Base-by-base conservation (phyloP, 92 coral and sea anemone genomes). In the Phenganax subtilis region DNA sequence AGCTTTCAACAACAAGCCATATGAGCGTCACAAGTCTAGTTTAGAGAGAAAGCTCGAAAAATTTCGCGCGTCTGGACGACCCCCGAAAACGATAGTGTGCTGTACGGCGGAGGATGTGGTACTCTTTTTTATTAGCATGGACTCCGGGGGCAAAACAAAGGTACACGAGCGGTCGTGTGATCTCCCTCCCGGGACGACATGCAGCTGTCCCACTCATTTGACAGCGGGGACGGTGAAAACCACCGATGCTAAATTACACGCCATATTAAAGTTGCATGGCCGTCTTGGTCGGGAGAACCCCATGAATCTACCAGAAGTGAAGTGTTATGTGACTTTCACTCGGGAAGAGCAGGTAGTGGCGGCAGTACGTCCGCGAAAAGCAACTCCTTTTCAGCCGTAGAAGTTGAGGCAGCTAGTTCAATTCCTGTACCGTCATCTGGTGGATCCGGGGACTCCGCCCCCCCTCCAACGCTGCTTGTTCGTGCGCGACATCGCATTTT, bases 71-170 rank as follows among this genome's bases (percentile, higher is more conserved):
- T 71, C 85, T 17, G 9, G 72, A 30, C 71, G 73, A 11, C 83
- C 80, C 25, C 70, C 76, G 2, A 79, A 59, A 20, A 52, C 57
- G 7, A 10, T 86, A 14, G 77, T 79, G 11, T 83, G 73, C 27
- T 85, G 86, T 47, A 85, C 91, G 3, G 84, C 85, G 58, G 89
- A 85, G 57, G 91, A 85, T 72, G 75, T 88, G 12, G 81, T 85
- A 7, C 77, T 85, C 55, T 88, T 88, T 55, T 83, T 83, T 29
- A 80, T 88, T 59, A 31, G 72, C 64, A 75, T 60, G 66, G 88
- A 88, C 64, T 71, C 16, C 57, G 55, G 72, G 6, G 78, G n/a
- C n/a, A n/a, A n/a, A n/a, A n/a, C n/a, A n/a, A n/a, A n/a, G n/a
- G n/a, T n/a, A n/a, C n/a, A n/a, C 69, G 8, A 69, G n/a, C n/a